Conservation (phyloP, 1,140 invertebrate species). For the Oreohelix idahoensis region DNA sequence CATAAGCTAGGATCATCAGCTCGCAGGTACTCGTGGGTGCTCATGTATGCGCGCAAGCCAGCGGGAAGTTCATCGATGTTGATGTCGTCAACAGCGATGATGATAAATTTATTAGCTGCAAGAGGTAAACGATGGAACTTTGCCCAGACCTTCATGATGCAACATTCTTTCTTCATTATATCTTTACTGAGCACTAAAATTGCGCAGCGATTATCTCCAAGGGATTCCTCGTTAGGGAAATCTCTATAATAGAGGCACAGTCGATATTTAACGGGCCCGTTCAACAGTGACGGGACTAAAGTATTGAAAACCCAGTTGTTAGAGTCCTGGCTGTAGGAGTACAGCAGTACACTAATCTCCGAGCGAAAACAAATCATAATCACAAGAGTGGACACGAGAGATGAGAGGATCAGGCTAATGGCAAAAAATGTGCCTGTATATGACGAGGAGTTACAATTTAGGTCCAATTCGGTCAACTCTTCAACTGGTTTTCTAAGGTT, state of each 20-base stretch:
- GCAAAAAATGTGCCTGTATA: conserved; percentile 36
- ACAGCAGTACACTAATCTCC: conserved; percentile 45
- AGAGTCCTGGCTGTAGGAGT: conserved; percentile 90
- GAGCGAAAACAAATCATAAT: conserved; percentile 39
- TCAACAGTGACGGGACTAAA: conserved; percentile 87
- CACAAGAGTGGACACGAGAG: conserved; percentile 1
- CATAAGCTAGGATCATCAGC: conserved; percentile 86
- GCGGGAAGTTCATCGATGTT: conserved; percentile 72
- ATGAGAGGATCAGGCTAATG: conserved; percentile 16
- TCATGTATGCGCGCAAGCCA: conserved; percentile 77
- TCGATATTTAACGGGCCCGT: conserved; percentile 87
- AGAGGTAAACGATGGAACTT: conserved; percentile 91
- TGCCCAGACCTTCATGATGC: conserved; percentile 79
- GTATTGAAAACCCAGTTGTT: conserved; percentile 89
- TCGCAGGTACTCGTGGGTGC: conserved; percentile 78
- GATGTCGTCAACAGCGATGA: conserved; percentile 82
- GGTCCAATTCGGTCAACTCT: conserved; percentile 21
- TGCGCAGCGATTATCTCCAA: conserved; percentile 78
- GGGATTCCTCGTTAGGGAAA: conserved; percentile 85
- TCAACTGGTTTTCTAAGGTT: conserved; percentile 37
- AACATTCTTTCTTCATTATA: conserved; percentile 81
- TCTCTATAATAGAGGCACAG: conserved; percentile 92
- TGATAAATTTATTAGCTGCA: conserved; percentile 88
- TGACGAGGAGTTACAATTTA: conserved; percentile 38
- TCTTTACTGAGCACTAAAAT: conserved; percentile 79